Base-by-base conservation (phyloP, 1,140 invertebrate species). In the Luehdorfia chinensis region DNA sequence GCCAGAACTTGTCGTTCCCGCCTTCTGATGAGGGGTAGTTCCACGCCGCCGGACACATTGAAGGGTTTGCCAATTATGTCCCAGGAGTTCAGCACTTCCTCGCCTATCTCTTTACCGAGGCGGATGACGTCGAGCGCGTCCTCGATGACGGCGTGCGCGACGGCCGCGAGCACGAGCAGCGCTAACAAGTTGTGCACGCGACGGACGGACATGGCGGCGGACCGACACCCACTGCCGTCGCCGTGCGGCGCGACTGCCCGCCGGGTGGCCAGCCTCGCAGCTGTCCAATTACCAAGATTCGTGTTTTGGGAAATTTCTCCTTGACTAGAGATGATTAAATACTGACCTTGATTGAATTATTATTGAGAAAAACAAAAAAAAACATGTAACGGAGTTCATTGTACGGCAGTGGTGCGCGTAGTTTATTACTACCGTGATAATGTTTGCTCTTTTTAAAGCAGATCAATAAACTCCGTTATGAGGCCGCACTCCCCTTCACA, bases 81-180 rank as follows among this genome's bases (percentile, higher is more conserved):
- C 90, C 91, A 92, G 1, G 90, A 89, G 45, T 90, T 90, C 0
- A 91, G 61, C 5, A 90, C 68, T 1, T 90, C 87, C 2, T 87
- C 84, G 1, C 89, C 74, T 1, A 92, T 87, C 39, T 91, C 90
- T 34, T 90, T 90, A 5, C 89, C 87, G 3, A 92, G 79, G 52
- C 88, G 81, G 0, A 93, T 55, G 0, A 93, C 80, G 50, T 93
- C 91, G 4, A 90, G 54, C 0, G 90, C 85, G 33, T 91, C 90
- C 37, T 89, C 87, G 3, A 92, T 77, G 12, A 90, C 41, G 4
- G 80, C 81, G 47, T 37, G 74, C 37, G 60, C 57, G 9, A 28
- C 64, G 33, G 43, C 39, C 45, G 60, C 57, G 41, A 78, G 16
- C 27, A 50, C 55, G 11, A 58, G 31, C 12, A 76, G 32, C 59